phyloP scores from a whole-genome alignment of 2,888 invertebrate genomes.

The Leptinotarsa haldemani region DNA sequence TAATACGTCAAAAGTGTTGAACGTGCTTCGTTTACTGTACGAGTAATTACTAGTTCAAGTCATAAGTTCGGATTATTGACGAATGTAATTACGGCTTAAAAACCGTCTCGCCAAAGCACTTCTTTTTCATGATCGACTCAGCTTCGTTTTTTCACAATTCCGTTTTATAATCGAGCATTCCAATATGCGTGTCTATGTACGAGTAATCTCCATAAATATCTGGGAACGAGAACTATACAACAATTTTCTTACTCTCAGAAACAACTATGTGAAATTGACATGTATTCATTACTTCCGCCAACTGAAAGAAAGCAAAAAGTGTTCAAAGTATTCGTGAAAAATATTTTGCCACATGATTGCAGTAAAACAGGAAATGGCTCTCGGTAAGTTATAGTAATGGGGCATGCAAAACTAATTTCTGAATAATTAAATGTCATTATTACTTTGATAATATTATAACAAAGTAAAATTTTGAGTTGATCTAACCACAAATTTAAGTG shows the following conservation, averaged over 20 bases:
- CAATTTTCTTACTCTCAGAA: constrained; percentile 53
- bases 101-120: neutral
- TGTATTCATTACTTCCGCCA: constrained; percentile 47
- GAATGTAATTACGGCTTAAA: neutral
- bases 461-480: no score
- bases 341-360: constrained; percentile 35
- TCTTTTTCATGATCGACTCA: neutral
- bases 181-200: constrained; percentile 43
- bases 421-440: no score
- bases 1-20: no score
- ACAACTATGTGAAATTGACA: constrained; percentile 55
- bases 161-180: constrained; percentile 39
- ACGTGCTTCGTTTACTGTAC: no score
- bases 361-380: constrained; percentile 34
- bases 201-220: constrained; percentile 51
- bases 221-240: constrained; percentile 48
- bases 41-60: neutral
- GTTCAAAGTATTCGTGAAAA: constrained; percentile 24
- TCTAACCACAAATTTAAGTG: no score
- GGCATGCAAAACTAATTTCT: constrained; percentile 25
- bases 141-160: constrained; percentile 31
- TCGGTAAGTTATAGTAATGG: constrained; percentile 13
- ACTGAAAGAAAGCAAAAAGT: constrained; percentile 21
- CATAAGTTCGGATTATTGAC: neutral
- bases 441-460: no score